These are phyloP conservation scores for Numenius phaeopus DNA, from an alignment of 2,797 vertebrate genomes.

Conservation along the genomic window DNA sequence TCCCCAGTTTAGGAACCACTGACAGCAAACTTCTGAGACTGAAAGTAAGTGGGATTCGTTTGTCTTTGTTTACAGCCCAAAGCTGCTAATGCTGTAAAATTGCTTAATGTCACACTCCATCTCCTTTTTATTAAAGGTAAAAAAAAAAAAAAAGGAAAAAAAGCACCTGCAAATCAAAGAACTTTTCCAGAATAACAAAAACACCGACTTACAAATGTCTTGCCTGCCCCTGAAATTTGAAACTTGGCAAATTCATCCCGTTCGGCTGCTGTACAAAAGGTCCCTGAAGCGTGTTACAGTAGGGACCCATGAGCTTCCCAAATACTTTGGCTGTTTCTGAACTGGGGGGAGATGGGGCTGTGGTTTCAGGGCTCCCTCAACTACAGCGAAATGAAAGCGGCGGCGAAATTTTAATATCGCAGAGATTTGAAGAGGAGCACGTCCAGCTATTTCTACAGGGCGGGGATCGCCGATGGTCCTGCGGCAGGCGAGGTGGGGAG, in stretches of 20 bases:
- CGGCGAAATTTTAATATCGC: neutral
- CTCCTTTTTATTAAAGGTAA: slow-evolving; percentile 48
- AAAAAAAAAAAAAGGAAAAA: neutral
- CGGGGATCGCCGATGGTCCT: neutral
- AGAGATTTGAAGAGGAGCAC: neutral
- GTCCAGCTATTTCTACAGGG: neutral
- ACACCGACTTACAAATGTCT: slow-evolving; percentile 40
- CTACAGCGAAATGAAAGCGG: neutral
- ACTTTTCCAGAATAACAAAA: slow-evolving; percentile 56
- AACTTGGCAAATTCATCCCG: slow-evolving; percentile 44
- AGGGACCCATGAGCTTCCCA: slow-evolving; percentile 20
- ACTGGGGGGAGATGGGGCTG: neutral
- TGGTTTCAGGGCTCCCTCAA: slow-evolving; percentile 11
- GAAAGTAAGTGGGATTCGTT: slow-evolving; percentile 49
- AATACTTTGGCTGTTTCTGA: slow-evolving; percentile 33
- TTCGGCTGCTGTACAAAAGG: slow-evolving; percentile 39
- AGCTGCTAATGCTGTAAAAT: slow-evolving; percentile 48
- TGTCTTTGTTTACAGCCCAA: slow-evolving; percentile 51
- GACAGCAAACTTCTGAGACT: slow-evolving; percentile 46
- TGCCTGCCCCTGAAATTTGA: slow-evolving; percentile 61
- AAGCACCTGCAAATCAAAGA: slow-evolving; percentile 17
- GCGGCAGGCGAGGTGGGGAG: neutral
- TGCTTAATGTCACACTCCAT: slow-evolving; percentile 53
- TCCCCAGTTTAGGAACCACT: slow-evolving; percentile 22
- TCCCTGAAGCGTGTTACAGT: slow-evolving; percentile 49